Conservation (phyloP, 2,797 vertebrate species). For the Myotis findleyi region DNA sequence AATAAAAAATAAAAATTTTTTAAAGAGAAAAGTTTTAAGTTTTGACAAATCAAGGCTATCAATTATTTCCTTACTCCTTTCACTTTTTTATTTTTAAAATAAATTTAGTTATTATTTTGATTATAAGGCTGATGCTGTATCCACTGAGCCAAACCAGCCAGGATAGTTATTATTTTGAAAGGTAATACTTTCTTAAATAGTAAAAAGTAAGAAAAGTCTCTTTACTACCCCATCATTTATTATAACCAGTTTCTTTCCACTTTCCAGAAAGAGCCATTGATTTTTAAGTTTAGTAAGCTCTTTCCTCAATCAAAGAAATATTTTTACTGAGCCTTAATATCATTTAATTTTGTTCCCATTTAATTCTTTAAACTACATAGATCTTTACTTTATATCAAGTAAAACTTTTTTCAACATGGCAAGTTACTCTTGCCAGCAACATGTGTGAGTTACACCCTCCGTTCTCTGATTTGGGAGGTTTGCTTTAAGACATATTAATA, state of each 20-base stretch:
- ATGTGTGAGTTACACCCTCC: background rate
- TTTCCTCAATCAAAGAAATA: constrained; percentile 6
- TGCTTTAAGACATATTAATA: background rate
- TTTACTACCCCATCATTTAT: background rate
- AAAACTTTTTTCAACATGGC: background rate
- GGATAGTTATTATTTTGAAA: background rate
- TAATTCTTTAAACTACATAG: background rate
- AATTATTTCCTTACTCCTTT: background rate
- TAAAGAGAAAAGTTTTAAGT: background rate
- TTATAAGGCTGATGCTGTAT: too few relatives aligned
- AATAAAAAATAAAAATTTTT: background rate
- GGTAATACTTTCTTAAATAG: background rate
- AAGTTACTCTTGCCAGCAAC: background rate
- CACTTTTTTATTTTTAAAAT: background rate
- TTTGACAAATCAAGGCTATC: background rate
- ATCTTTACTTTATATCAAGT: background rate
- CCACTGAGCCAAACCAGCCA: too few relatives aligned
- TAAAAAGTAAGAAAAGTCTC: background rate
- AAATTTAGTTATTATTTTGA: background rate
- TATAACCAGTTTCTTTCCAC: background rate
- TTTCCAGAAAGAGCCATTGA: background rate
- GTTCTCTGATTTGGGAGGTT: background rate
- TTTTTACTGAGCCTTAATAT: constrained; percentile 1
- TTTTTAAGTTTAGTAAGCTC: background rate
- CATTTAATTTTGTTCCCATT: background rate